Conservation (phyloP, 92 coral and sea anemone genomes). For the Parazoanthus atlanticus region DNA sequence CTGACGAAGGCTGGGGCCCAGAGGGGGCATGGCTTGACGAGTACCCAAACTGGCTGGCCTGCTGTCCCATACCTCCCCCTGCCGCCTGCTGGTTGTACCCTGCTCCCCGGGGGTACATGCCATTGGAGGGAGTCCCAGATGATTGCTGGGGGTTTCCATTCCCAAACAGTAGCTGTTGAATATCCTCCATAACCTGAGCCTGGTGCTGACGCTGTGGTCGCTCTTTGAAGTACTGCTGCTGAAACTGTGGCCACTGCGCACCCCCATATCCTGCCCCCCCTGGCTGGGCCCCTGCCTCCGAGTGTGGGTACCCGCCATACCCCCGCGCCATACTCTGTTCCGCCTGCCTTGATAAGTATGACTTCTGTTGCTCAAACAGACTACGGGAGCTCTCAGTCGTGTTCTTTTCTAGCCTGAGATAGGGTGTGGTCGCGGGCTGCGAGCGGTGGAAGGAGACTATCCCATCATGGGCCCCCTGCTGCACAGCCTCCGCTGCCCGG, state of each 20-base stretch:
- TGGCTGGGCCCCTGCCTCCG: conserved; percentile 54
- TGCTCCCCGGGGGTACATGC: conserved; percentile 70
- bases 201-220: conserved; percentile 72
- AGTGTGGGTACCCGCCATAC: conserved; percentile 58
- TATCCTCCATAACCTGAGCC: conserved; percentile 81
- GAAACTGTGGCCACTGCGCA: conserved; percentile 77
- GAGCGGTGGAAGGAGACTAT: conserved; percentile 91
- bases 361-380: conserved; percentile 75
- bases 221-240: conserved; percentile 82
- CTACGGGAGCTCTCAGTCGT: conserved; percentile 54
- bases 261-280: conserved; percentile 74
- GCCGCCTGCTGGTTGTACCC: conserved; percentile 57
- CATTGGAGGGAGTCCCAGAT: conserved; percentile 63
- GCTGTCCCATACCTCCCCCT: conserved; percentile 14
- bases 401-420: conserved; percentile 73
- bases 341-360: conserved; percentile 70
- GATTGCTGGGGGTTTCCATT: conserved; percentile 67
- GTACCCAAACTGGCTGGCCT: conserved; percentile 13
- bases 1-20: conserved; percentile 72
- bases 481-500: conserved; percentile 96
- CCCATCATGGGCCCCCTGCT: conserved; percentile 81
- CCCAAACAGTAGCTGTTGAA: conserved; percentile 88
- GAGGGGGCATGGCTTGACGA: not conserved
- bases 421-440: conserved; percentile 85
- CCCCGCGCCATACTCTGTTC: conserved; percentile 68